phyloP scores from a whole-genome alignment of 2,888 invertebrate species.

The Sinhomidia bicolor region DNA sequence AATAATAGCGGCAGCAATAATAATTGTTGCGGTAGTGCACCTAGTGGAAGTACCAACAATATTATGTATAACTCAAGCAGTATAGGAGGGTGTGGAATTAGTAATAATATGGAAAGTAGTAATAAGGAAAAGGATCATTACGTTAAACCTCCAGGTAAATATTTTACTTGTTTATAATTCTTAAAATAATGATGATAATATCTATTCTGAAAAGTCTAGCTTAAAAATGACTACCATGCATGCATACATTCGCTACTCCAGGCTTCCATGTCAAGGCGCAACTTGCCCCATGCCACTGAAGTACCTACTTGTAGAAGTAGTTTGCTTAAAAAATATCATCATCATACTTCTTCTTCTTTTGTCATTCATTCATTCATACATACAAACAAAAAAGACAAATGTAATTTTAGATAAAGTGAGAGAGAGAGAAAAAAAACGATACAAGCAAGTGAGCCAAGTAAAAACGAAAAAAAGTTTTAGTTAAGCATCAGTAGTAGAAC shows the following conservation, averaged over 20 bases:
- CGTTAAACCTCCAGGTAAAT: constrained; percentile 74
- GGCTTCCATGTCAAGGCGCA: neutral
- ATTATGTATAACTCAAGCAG: constrained; percentile 71
- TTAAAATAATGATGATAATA: no score
- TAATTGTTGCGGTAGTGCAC: constrained; percentile 66
- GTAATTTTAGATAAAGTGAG: no score
- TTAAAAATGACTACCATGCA: no score
- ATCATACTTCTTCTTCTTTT: no score
- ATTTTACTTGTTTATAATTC: neutral
- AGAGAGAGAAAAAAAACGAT: no score
- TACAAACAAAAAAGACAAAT: neutral
- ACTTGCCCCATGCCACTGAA: neutral
- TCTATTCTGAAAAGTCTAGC: no score
- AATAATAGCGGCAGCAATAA: constrained; percentile 48
- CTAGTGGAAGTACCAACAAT: constrained; percentile 69
- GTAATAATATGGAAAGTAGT: constrained; percentile 73
- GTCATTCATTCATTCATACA: neutral
- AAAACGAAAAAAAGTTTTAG: neutral
- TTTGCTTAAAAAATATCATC: neutral
- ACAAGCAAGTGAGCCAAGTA: neutral
- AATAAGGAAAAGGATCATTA: constrained; percentile 75
- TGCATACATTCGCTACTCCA: neutral
- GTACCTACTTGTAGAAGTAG: neutral
- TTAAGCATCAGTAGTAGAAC: neutral
- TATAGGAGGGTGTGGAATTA: constrained; percentile 74